phyloP scores from a whole-genome alignment of 2,797 vertebrate species.

The Acanthis flammea region DNA sequence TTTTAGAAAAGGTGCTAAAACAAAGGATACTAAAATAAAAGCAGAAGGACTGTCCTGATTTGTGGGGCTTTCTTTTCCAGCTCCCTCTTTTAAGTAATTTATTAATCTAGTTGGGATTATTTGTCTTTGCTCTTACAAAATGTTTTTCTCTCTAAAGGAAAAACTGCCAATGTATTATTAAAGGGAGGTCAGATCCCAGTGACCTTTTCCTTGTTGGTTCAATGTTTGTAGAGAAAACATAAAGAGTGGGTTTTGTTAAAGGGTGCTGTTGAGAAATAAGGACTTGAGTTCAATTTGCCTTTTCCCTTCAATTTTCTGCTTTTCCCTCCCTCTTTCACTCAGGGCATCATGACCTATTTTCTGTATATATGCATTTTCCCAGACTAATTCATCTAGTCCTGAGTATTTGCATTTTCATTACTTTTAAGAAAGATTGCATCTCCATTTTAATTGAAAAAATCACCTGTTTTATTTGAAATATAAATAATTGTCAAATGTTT shows the following conservation, averaged over 20 bases:
- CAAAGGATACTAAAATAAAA: background rate
- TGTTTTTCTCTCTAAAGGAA: constrained; percentile 16
- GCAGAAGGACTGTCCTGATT: background rate
- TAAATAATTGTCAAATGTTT: background rate
- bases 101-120: constrained; percentile 12
- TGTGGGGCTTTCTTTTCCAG: background rate
- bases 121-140: constrained; percentile 40
- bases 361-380: background rate
- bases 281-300: background rate
- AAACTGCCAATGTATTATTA: background rate
- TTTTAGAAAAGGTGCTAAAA: background rate
- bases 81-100: background rate
- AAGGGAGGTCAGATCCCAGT: background rate
- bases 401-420: constrained; percentile 41
- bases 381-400: background rate
- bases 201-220: constrained; percentile 24
- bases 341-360: constrained; percentile 38
- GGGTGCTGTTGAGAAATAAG: background rate
- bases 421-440: constrained; percentile 34
- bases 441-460: constrained; percentile 44
- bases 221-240: constrained; percentile 35
- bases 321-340: background rate
- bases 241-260: background rate
- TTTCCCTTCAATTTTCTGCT: background rate
- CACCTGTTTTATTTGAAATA: constrained; percentile 21